Conservation (phyloP, 2,888 invertebrate genomes). For the Polydrusus cervinus region DNA sequence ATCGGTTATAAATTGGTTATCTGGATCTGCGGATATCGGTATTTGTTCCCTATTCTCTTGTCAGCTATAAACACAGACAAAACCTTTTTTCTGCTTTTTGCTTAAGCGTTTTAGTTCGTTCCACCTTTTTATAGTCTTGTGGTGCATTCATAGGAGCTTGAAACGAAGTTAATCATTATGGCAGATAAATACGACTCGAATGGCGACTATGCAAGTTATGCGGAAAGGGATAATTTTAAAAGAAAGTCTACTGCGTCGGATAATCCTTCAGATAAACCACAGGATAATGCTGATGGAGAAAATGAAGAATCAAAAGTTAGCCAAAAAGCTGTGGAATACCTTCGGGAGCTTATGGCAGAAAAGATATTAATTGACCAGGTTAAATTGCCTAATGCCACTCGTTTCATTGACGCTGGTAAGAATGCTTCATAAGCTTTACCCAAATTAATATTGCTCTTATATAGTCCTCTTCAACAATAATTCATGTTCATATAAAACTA, state of each 20-base stretch:
- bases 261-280: constrained; percentile 50
- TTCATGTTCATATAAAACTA: too few relatives aligned
- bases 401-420: constrained; percentile 84
- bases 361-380: constrained; percentile 61
- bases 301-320: constrained; percentile 57
- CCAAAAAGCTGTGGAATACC: constrained; percentile 83
- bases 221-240: constrained; percentile 65
- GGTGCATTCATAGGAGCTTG: neutral
- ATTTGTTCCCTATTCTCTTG: too few relatives aligned
- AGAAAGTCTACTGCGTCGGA: constrained; percentile 59
- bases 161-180: constrained; percentile 57
- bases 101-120: too few relatives aligned
- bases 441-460: too few relatives aligned
- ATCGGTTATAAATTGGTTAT: too few relatives aligned
- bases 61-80: too few relatives aligned
- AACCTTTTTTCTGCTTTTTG: too few relatives aligned
- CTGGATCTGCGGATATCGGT: too few relatives aligned
- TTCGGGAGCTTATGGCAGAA: constrained; percentile 78
- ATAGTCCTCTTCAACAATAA: too few relatives aligned
- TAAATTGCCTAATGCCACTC: constrained; percentile 78
- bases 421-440: neutral
- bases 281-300: constrained; percentile 25
- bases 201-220: constrained; percentile 65
- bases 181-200: constrained; percentile 69
- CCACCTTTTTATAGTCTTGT: too few relatives aligned